Evolutionary conservation across 64 coral and sea anemone genomes (phyloP), one percentile per base, ranked within the genome.

Genomic region (Porites lutea): DNA sequence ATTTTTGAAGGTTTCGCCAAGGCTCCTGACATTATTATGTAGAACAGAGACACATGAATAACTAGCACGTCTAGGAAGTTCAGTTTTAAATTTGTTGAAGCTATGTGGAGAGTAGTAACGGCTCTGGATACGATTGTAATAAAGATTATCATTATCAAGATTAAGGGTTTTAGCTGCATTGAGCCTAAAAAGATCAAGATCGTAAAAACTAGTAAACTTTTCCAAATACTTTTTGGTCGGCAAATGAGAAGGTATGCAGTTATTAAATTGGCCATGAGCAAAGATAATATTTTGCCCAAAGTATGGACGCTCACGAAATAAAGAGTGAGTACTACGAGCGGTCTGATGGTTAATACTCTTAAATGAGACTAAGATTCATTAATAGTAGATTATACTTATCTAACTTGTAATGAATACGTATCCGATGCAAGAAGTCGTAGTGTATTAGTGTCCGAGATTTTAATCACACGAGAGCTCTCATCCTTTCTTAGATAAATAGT

Each of bases 91-190:
- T 45, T 58, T 18, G 48, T 45, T 19, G 58, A 76, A 78, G 47
- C 88, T 89, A 78, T 89, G 37, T 59, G 88, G 88, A 51, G 88
- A 89, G 65, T 89, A 89, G 77, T 89, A 89, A 12, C 75, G 63
- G 15, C 72, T 22, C 19, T 21, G 59, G 15, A 88, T 54, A 52
- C n/a, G 63, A 19, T 57, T 46, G 49, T 51, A 14, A 3, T 22
- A 43, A 37, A 73, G 66, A 48, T 62, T 37, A 37, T 37, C 37
- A 89, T 61, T 5, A 51, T 62, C 58, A 60, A 54, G 52, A 77
- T 66, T 89, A 18, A 65, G 5, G 66, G 44, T 45, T 68, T 55
- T 9, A 63, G 12, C 11, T 48, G 88, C 66, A 50, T 89, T 89
- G 18, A 89, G 22, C 43, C 20, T 89, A 48, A 79, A 89, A 46